Evolutionary conservation across 1,140 invertebrate genomes (phyloP), one percentile per base, ranked within the genome.

Genomic region (Odontomachus brunneus): DNA sequence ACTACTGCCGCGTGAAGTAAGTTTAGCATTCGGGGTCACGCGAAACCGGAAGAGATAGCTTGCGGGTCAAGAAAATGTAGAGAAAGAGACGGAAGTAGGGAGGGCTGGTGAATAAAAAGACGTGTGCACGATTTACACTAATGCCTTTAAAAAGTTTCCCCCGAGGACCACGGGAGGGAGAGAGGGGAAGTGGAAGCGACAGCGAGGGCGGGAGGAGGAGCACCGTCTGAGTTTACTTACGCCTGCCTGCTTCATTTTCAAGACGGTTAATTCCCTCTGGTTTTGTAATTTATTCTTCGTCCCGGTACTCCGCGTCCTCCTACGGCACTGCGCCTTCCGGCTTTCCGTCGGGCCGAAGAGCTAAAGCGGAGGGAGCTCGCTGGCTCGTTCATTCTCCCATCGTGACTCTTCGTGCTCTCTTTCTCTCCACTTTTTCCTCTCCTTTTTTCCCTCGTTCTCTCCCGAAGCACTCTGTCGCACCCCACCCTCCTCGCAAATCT

Each of bases 211-310:
- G 5, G 38, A 44, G 38, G 9, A 11, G 38, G 9, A 44, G 9
- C 38, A 44, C 26, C 55, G 49, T 14, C 48, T 7, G 29, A 73
- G 15, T 24, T 80, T 80, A 29, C 53, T 82, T 26, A 9, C 19
- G 57, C n/a, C 17, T 63, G 48, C 48, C 48, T 53, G 48, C 60
- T 75, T 74, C 44, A 75, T 82, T 76, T 82, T 75, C 69, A 55
- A 17, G 60, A 55, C 22, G 49, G 48, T 82, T 82, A 82, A 82
- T 82, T 82, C 33, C 69, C 59, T 29, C 29, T 63, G 26, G 26
- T 63, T 51, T 62, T 55, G n/a, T 73, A 81, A 84, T 81, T 67
- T 67, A 85, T 84, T 84, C 49, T 53, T 66, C 59, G 24, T 22
- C 1, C 33, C 14, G 0, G 15, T n/a, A 33, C 44, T 80, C 19